Percentiles rank a stretch among this genome's conserved stretches.
These are phyloP conservation scores for Malacoraja senta DNA, from an alignment of 2,797 vertebrate genomes.

Conservation along the genomic window DNA sequence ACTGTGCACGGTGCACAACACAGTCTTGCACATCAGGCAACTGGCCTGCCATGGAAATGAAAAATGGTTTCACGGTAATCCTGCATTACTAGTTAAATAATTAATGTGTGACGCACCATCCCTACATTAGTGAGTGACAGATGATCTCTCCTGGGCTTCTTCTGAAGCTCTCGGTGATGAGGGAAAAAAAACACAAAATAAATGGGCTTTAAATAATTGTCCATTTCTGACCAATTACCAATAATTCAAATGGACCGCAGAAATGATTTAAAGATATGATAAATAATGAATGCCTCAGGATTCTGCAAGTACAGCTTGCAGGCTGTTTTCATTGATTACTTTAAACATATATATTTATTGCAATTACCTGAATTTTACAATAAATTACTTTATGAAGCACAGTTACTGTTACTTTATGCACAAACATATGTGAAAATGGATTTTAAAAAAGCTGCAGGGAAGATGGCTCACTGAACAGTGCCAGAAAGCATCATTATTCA, in stretches of 20 bases:
- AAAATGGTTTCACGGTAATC: too few relatives aligned
- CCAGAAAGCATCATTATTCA: conserved; percentile 3
- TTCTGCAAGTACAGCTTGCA: not conserved
- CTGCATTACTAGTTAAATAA: not conserved
- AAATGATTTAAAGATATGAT: not conserved
- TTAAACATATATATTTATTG: not conserved
- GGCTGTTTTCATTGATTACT: not conserved
- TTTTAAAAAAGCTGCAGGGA: not conserved
- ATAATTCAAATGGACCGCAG: not conserved
- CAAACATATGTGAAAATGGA: not conserved
- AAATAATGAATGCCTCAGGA: not conserved
- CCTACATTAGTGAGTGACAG: not conserved
- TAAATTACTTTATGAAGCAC: not conserved
- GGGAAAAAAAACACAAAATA: not conserved
- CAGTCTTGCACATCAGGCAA: not conserved
- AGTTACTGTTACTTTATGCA: not conserved
- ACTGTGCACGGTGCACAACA: not conserved
- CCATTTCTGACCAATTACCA: conserved; percentile 11
- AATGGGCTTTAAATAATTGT: conserved; percentile 27
- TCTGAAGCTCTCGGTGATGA: not conserved
- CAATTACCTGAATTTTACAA: not conserved
- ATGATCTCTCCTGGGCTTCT: not conserved
- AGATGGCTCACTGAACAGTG: not conserved
- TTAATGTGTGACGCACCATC: not conserved
- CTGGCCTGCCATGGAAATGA: not conserved